A percentile compares a stretch with the other conserved stretches of the same genome.
These are phyloP conservation scores for Rhabdophis nuchalis DNA, from an alignment of 2,797 vertebrate species.

Conservation along the genomic window DNA sequence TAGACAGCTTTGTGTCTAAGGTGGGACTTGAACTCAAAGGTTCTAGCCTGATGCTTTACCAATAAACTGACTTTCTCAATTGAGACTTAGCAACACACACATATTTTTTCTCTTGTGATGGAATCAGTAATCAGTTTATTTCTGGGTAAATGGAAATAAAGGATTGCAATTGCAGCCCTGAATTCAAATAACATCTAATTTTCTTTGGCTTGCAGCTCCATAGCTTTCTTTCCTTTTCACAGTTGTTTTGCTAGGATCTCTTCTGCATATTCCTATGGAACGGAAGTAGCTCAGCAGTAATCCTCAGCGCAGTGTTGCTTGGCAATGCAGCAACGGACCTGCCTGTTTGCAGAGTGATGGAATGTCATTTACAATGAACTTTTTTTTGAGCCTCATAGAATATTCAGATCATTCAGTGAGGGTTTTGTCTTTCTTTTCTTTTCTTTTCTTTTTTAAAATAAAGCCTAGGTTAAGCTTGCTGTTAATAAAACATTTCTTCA, in stretches of 20 bases:
- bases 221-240: not conserved
- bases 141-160: too few relatives aligned
- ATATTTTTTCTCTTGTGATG: not conserved
- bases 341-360: not conserved
- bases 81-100: not conserved
- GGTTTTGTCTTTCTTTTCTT: not conserved
- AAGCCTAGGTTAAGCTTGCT: not conserved
- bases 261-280: not conserved
- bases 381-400: not conserved
- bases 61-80: not conserved
- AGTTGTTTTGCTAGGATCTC: not conserved
- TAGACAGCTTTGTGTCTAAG: not conserved
- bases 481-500: not conserved
- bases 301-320: not conserved
- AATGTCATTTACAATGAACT: not conserved
- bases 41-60: not conserved
- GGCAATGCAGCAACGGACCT: not conserved
- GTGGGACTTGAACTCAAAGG: not conserved
- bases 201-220: not conserved
- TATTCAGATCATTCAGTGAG: conserved; percentile 14
- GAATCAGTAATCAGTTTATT: not conserved
- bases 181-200: not conserved
- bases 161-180: not conserved
- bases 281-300: not conserved
- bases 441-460: fast-evolving